phyloP scores from a whole-genome alignment of 2,888 invertebrate genomes.

The Limnephilus marmoratus region DNA sequence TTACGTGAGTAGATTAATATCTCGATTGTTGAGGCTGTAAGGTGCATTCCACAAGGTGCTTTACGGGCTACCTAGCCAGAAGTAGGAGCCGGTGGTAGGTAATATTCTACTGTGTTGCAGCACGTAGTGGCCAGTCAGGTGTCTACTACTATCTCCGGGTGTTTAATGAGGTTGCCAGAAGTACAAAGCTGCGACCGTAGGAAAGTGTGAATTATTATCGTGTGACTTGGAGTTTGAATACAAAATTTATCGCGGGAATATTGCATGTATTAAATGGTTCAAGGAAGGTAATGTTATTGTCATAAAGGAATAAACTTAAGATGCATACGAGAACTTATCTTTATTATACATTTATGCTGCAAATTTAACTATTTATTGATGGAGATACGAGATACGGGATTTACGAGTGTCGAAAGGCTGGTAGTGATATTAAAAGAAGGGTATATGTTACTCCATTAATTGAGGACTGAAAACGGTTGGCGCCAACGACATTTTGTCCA shows the following conservation, averaged over 20 bases:
- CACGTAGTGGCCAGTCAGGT: background rate
- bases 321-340: no score
- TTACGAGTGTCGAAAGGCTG: no score
- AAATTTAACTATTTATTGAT: no score
- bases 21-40: slow-evolving; percentile 27
- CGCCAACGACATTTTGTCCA: no score
- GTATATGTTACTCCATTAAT: no score
- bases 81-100: background rate
- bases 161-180: background rate
- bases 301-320: no score
- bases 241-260: background rate
- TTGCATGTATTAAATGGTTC: background rate
- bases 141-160: background rate
- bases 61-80: background rate
- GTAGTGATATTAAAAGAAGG: no score
- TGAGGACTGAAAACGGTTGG: no score
- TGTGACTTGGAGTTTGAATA: background rate
- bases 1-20: slow-evolving; percentile 36
- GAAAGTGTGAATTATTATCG: background rate
- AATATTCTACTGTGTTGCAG: background rate
- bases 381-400: no score
- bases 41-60: slow-evolving; percentile 35
- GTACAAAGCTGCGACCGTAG: background rate
- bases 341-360: no score
- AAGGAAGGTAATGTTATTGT: background rate